A percentile compares a stretch with the other conserved stretches of the same genome.
These are phyloP conservation scores for Morphnarchus princeps DNA, from an alignment of 2,113 vertebrate species.

Conservation along the genomic window DNA sequence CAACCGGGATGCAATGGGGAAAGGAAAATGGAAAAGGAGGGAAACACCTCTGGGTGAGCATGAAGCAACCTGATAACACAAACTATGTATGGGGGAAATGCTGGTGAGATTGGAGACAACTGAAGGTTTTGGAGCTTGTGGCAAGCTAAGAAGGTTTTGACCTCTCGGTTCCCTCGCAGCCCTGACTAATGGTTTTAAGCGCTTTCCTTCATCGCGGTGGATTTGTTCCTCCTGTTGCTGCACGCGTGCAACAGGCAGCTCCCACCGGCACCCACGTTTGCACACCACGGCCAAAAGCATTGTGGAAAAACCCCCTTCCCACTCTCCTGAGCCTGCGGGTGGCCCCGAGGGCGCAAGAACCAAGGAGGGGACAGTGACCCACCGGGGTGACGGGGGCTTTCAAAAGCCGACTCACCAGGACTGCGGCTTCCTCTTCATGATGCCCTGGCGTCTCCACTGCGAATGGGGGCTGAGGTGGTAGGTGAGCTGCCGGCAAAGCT, in stretches of 20 bases:
- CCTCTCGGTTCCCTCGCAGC: neutral
- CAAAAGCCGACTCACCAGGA: constrained; percentile 81
- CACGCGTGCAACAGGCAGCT: neutral
- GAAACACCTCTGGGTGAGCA: neutral
- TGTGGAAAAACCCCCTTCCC: fast-evolving
- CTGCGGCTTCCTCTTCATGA: constrained; percentile 94
- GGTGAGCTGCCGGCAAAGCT: constrained; percentile 95
- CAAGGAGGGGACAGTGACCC: neutral
- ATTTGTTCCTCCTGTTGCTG: neutral
- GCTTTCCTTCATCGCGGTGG: fast-evolving
- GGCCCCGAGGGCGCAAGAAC: neutral
- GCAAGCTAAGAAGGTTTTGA: neutral
- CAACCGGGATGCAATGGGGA: neutral
- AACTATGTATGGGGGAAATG: fast-evolving
- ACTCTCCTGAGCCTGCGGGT: neutral
- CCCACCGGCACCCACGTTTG: neutral
- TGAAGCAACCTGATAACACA: neutral
- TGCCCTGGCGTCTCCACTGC: constrained; percentile 90
- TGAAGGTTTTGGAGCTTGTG: neutral
- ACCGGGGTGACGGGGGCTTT: neutral
- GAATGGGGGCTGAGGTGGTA: constrained; percentile 98
- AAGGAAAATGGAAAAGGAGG: neutral
- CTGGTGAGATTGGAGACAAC: neutral
- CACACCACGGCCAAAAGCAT: neutral
- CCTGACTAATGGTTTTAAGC: neutral